Base-by-base conservation (phyloP, 2,797 vertebrate species). In the Coregonus suidteri region DNA sequence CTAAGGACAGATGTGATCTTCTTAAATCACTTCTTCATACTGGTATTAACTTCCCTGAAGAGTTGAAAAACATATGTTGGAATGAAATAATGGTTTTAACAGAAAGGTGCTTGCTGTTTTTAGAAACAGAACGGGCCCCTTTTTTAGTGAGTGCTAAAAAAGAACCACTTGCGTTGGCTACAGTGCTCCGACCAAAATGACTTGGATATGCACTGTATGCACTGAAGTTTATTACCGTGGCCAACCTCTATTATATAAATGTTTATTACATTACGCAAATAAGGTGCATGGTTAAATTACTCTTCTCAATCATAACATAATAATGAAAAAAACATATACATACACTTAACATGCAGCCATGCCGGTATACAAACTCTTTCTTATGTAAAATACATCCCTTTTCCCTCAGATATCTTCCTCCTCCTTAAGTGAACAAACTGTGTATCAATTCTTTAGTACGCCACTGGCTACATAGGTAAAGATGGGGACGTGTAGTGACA, bases 401-500 rank as follows among this genome's bases (percentile, higher is more conserved):
- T 73, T 73, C 64, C 20, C 52, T 34, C 84, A 84, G 90, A 87
- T 84, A 88, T 74, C 70, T 80, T 77, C 90, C 73, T 80, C 77
- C 90, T 89, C 85, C 89, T 92, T 91, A 91, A 92, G 88, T 79
- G 64, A 77, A 77, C 88, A 88, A 82, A 85, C 88, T 34, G 74
- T 74, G 81, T 85, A 90, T 93, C 83, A 88, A 92, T 92, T 90
- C 92, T 93, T 92, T 90, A 92, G 90, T 80, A 81, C 81, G 77
- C 92, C 91, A 89, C 88, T 71, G 91, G 92, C 91, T 89, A 83
- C 79, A 88, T 89, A 93, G 92, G 93, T 92, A 90, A 90, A 91
- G 91, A 93, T 35, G 86, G 74, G 85, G 89, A 92, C 86, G 75
- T 79, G 88, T 83, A 86, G 91, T 93, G 93, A 93, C 91, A 92